Percentiles rank a stretch among this genome's conserved stretches.
Evolutionary conservation across 2,113 vertebrate species (phyloP).

Genomic region (Carollia perspicillata): DNA sequence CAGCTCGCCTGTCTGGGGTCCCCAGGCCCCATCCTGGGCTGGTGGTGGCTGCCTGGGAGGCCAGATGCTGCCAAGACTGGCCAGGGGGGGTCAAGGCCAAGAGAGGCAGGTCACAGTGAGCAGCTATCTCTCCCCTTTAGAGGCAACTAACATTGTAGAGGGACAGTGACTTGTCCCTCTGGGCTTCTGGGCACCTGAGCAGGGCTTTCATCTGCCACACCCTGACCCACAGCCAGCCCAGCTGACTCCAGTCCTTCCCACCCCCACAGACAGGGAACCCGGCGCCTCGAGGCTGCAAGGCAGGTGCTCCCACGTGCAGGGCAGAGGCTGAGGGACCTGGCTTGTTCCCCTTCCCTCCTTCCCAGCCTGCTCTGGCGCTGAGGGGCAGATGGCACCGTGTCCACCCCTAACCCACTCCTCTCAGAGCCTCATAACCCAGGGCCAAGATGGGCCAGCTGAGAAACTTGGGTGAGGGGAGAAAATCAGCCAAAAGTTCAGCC

Average conservation of each 20-base stretch:
- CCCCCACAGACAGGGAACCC: neutral
- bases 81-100: neutral
- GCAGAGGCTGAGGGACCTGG: neutral
- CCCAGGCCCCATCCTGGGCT: neutral
- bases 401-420: constrained; percentile 25
- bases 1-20: neutral
- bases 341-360: neutral
- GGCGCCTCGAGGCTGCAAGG: neutral
- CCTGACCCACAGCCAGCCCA: neutral
- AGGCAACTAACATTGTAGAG: neutral
- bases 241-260: neutral
- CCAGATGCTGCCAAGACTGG: neutral
- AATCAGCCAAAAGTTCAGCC: neutral
- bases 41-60: neutral
- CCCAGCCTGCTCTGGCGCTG: neutral
- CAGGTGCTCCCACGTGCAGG: neutral
- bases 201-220: neutral
- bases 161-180: neutral
- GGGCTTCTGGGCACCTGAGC: neutral
- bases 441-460: neutral
- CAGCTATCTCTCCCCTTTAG: neutral
- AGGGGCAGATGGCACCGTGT: neutral
- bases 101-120: neutral
- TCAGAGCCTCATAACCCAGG: constrained; percentile 40
- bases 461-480: neutral